A percentile compares a stretch with the other conserved stretches of the same genome.
phyloP scores from a whole-genome alignment of 2,797 vertebrate species.

The Myotis findleyi region DNA sequence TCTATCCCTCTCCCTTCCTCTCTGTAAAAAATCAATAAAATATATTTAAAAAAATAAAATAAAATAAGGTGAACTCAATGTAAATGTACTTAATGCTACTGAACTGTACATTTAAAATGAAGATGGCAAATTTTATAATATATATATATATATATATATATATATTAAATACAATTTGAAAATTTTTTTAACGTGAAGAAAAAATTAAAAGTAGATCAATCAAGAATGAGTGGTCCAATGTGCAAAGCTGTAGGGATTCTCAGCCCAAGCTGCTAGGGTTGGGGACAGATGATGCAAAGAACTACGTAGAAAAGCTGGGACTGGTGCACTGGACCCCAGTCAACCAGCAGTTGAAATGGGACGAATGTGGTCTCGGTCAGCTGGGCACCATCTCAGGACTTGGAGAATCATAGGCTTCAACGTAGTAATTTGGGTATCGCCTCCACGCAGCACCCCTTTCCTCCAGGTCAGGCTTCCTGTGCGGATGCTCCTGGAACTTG shows the following conservation, averaged over 20 bases:
- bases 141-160: neutral
- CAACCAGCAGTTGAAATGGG: neutral
- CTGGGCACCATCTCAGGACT: neutral
- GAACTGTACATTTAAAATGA: neutral
- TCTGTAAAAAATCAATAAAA: too few relatives aligned
- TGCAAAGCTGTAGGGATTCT: neutral
- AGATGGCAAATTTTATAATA: neutral
- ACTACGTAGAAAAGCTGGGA: neutral
- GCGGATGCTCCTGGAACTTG: neutral
- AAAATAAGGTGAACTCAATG: neutral
- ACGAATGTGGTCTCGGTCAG: neutral
- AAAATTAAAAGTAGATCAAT: neutral
- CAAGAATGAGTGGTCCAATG: neutral
- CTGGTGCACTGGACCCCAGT: neutral
- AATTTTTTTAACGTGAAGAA: neutral
- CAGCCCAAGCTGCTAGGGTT: neutral
- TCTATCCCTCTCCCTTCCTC: too few relatives aligned
- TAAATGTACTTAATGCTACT: neutral
- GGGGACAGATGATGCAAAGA: neutral
- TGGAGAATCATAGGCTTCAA: neutral
- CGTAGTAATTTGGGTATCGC: neutral
- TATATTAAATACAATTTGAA: neutral
- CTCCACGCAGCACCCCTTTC: neutral
- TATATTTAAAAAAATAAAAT: neutral
- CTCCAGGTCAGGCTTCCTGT: neutral